These are phyloP conservation scores for Periophthalmus magnuspinnatus DNA, from an alignment of 2,797 vertebrate species.

Conservation along the genomic window DNA sequence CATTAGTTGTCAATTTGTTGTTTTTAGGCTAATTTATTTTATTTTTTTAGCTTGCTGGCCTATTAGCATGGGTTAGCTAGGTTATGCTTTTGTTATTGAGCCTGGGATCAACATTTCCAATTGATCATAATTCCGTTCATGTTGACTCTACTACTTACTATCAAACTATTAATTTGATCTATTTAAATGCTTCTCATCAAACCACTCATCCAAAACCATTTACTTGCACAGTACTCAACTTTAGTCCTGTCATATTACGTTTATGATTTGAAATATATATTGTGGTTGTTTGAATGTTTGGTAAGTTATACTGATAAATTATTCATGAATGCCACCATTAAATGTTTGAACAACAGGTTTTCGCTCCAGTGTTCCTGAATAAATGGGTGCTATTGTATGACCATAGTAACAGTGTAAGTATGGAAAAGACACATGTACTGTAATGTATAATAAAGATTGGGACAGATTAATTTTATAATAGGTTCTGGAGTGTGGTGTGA, in stretches of 20 bases:
- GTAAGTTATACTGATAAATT: conserved; percentile 72
- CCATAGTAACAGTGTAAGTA: conserved; percentile 64
- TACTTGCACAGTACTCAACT: conserved; percentile 4
- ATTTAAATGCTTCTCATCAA: background rate
- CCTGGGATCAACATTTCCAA: background rate
- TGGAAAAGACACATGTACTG: conserved; percentile 65
- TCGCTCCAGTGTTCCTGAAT: conserved; percentile 21
- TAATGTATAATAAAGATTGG: conserved; percentile 78
- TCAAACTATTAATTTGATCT: background rate
- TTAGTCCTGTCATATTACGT: conserved; percentile 10
- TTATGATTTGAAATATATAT: conserved; percentile 19
- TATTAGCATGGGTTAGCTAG: background rate
- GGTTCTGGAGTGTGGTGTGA: conserved; percentile 2
- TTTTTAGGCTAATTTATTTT: background rate
- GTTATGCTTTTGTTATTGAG: background rate
- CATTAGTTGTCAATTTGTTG: background rate
- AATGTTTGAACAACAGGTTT: conserved; percentile 18
- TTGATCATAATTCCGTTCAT: background rate
- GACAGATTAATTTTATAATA: conserved; percentile 73
- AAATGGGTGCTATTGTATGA: conserved; percentile 74
- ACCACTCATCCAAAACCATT: background rate
- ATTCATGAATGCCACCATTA: conserved; percentile 57
- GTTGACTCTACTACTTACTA: background rate
- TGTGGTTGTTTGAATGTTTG: conserved; percentile 16
- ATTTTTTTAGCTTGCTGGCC: background rate